These are phyloP conservation scores for Lepidocyrtinus sp. DNA, from an alignment of 2,888 invertebrate species.

Conservation along the genomic window DNA sequence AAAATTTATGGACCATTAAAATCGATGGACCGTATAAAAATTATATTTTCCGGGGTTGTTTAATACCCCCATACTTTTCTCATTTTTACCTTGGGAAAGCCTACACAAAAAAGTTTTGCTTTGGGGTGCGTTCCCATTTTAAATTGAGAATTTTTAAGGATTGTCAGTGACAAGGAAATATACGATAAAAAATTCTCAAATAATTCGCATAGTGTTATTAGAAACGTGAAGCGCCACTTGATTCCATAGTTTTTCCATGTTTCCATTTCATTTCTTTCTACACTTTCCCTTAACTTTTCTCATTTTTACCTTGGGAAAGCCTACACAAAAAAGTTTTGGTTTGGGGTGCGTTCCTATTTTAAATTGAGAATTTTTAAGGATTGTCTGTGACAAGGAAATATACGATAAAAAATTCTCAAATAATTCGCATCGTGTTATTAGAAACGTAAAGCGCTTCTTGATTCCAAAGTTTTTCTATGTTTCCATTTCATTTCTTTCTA, in stretches of 20 bases:
- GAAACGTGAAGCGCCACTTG: too few species aligned
- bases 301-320: conserved; percentile 13
- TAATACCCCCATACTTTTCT: neutral
- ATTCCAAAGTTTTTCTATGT: neutral
- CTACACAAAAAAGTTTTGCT: too few species aligned
- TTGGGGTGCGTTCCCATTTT: too few species aligned
- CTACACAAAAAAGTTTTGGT: too few species aligned
- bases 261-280: conserved; percentile 1
- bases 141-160: conserved; percentile 13
- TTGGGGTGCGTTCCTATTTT: too few species aligned
- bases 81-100: conserved; percentile 13
- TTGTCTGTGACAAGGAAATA: conserved; percentile 8
- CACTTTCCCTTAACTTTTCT: neutral
- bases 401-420: conserved; percentile 27
- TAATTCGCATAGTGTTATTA: conserved; percentile 11
- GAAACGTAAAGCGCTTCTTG: too few species aligned
- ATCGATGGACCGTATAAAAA: conserved; percentile 61
- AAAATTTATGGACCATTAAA: conserved; percentile 63
- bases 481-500: conserved; percentile 11
- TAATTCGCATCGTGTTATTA: conserved; percentile 12
- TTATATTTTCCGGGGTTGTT: conserved; percentile 35
- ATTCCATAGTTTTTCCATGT: neutral
- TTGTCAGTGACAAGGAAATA: conserved; percentile 4
- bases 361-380: conserved; percentile 13
- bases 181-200: conserved; percentile 27